phyloP scores from a whole-genome alignment of 2,113 vertebrate genomes.

The Pyrgilauda ruficollis region DNA sequence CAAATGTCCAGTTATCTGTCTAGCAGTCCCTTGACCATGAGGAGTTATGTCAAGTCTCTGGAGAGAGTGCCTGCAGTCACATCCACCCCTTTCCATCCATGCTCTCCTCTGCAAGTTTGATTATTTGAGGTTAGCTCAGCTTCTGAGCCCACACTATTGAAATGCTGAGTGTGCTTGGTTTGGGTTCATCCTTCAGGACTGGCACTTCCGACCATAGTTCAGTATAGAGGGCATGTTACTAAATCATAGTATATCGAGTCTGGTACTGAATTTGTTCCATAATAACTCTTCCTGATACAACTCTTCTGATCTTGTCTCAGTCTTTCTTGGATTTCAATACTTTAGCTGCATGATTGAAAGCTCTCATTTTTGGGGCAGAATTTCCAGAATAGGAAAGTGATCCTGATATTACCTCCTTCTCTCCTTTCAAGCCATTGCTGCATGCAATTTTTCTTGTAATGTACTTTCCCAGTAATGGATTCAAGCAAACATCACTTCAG shows the following conservation, averaged over 20 bases:
- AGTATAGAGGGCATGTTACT: background rate
- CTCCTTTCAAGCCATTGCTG: background rate
- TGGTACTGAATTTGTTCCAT: background rate
- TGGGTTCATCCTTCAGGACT: background rate
- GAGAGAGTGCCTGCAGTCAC: background rate
- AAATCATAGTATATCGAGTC: background rate
- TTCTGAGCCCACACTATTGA: background rate
- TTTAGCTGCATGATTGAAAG: background rate
- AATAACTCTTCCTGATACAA: background rate
- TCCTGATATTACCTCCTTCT: background rate
- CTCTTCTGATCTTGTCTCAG: background rate
- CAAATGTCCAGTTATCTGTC: background rate
- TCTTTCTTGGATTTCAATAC: background rate
- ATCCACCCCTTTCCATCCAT: background rate
- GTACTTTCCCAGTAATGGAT: constrained; percentile 12
- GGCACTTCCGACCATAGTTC: background rate
- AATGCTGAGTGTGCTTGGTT: background rate
- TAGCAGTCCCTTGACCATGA: background rate
- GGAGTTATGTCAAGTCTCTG: background rate
- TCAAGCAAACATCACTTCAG: constrained; percentile 26
- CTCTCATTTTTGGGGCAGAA: background rate
- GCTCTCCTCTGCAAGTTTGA: background rate
- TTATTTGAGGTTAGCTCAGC: background rate
- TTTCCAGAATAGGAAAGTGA: background rate
- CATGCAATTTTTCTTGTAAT: constrained; percentile 33